Evolutionary conservation across 2,113 vertebrate genomes (phyloP), one percentile per base, ranked within the genome.

Genomic region (Cyphomyrus plagiostoma): DNA sequence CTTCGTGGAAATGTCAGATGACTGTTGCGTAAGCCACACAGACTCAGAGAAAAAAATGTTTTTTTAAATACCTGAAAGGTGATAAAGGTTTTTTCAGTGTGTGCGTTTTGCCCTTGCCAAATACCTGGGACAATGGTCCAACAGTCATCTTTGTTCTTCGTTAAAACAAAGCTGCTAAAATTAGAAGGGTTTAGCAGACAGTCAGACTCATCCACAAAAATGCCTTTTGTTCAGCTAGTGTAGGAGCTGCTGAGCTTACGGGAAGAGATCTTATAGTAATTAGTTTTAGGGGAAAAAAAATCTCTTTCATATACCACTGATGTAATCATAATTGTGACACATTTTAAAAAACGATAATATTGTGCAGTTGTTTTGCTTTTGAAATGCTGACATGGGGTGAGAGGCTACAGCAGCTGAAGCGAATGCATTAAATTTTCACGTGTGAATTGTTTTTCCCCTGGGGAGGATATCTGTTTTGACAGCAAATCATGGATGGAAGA

Each of bases 381-480:
- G 48, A 19, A 86, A 50, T 15, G 46, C 83, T 26, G 46, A 48
- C 23, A 23, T n/a, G 9, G 19, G 45, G 83, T 17, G 6, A 30
- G 62, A 48, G 46, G 88, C 26, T 15, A 50, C 45, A 5, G 10
- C 62, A 48, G 23, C 62, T 26, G 45, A 46, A 49, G 77, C 35
- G 3, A 9, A 30, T 26, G n/a, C 26, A 35, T 62, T 49, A 62
- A 42, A 86, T 86, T 42, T 62, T 62, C 13, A 52, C 89, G 42
- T 58, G 30, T 23, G 42, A 53, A 42, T 90, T 74, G 30, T 87
- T 90, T 66, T 49, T 46, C 26, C 58, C 9, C 10, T 10, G 46
- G 30, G 26, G 35, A 87, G 86, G 66, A 88, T 56, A 88, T 80
- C 49, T 90, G 89, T 90, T 90, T 56, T 82, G 89, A 90, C 85